Evolutionary conservation across 1,140 invertebrate genomes (phyloP), one percentile per base, ranked within the genome.

Genomic region (Dolichoris vasculosae): DNA sequence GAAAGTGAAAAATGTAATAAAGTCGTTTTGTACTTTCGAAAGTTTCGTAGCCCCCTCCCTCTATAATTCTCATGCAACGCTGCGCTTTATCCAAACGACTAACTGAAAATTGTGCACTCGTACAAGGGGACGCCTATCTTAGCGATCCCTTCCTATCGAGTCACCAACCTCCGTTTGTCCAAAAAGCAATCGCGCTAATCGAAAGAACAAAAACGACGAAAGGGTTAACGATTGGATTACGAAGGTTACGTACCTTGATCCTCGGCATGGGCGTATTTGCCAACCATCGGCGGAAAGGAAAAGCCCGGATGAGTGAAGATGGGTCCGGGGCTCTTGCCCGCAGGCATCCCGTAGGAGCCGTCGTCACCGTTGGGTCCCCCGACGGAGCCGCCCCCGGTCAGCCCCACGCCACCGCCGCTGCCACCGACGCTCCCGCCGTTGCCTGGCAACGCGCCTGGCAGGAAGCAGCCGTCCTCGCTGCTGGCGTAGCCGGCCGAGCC

Each of bases 401-500:
- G 86, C 95, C 95, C 55, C 94, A 93, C 88, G 95, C 94, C 87
- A 95, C 95, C 86, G 95, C 95, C 23, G 90, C 91, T 35, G 92
- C 92, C 48, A 93, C 93, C 88, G 93, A 94, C 87, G 94, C 94
- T 77, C 93, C 94, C 71, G 92, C 91, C 55, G n/a, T 38, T 86
- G 90, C 90, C 89, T 3, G 84, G 81, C 46, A 86, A 87, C 40
- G 81, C 87, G 15, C 87, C 87, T 40, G 84, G 88, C 13, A 88
- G 94, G 86, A 95, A 95, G 55, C 94, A 93, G 88, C 95, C 95
- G 87, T 96, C 95, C 87, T 96, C 95, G 87, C 96, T 96, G 87
- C 95, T 96, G n/a, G 96, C 95, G 89, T 96, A 96, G 63, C 96
- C 96, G 38, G 95, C 96, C 38, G 94, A 95, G 83, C 96, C 96